Evolutionary conservation across 1,140 invertebrate genomes (phyloP).

Genomic region (Lutraria rhynchaena): DNA sequence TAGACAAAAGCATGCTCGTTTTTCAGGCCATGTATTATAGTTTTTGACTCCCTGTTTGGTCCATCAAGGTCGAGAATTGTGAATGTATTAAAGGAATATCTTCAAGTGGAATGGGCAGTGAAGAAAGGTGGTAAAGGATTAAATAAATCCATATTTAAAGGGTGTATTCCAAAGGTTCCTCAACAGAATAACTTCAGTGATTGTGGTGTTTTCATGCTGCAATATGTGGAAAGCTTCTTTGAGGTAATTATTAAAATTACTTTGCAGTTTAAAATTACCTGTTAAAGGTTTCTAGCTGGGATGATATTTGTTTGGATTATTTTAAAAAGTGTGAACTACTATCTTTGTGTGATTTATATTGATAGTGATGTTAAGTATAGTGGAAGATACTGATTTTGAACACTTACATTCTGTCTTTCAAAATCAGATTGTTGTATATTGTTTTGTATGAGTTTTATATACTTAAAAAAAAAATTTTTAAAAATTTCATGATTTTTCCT

Average conservation of each 20-base stretch:
- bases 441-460: no score
- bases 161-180: constrained; percentile 93
- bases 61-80: constrained; percentile 91
- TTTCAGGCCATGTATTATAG: constrained; percentile 92
- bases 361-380: no score
- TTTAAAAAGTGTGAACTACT: no score
- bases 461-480: no score
- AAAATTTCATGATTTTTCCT: no score
- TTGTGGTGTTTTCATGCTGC: constrained; percentile 97
- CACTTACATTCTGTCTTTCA: no score
- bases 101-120: constrained; percentile 93
- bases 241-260: constrained; percentile 82
- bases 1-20: no score
- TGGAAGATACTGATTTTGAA: no score
- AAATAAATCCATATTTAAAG: constrained; percentile 81
- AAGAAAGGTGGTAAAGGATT: constrained; percentile 86
- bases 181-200: constrained; percentile 98
- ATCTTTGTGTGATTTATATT: no score
- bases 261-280: not conserved
- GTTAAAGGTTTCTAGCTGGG: no score
- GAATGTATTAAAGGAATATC: constrained; percentile 89
- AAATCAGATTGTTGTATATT: no score
- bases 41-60: constrained; percentile 96
- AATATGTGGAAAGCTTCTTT: constrained; percentile 98
- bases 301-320: no score